These are phyloP conservation scores for Alitta virens DNA, from an alignment of 2,888 invertebrate species.

Conservation along the genomic window DNA sequence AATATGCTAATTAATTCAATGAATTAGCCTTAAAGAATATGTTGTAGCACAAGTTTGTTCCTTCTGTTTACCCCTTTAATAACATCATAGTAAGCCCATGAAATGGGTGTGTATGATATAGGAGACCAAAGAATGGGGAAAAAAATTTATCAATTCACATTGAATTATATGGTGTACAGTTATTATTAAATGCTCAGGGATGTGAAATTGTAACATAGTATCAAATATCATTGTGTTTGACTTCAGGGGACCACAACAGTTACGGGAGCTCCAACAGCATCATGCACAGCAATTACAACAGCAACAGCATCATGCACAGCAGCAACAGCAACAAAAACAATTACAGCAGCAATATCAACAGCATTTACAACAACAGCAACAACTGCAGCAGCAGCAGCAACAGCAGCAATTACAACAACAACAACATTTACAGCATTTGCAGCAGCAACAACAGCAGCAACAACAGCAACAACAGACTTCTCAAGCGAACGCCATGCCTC, in stretches of 20 bases:
- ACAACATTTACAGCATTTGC: neutral
- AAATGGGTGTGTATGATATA: too few species aligned
- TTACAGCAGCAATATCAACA: neutral
- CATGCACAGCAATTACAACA: neutral
- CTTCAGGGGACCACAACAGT: neutral
- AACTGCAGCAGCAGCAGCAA: slow-evolving; percentile 1
- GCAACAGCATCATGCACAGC: neutral
- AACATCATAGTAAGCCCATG: too few species aligned
- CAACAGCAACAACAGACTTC: neutral
- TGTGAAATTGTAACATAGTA: too few species aligned
- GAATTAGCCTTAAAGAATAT: too few species aligned
- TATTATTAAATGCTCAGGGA: too few species aligned
- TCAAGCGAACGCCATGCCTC: slow-evolving; percentile 74
- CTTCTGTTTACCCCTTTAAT: too few species aligned
- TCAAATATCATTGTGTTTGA: too few species aligned
- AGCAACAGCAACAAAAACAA: neutral
- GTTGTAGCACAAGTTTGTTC: too few species aligned
- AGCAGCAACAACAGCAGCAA: neutral
- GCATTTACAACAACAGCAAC: neutral
- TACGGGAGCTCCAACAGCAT: neutral
- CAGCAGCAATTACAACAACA: slow-evolving; percentile 21
- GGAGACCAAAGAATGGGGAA: too few species aligned
- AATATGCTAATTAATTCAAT: too few species aligned
- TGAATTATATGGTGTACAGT: too few species aligned
- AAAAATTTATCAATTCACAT: too few species aligned